Evolutionary conservation across 1,140 invertebrate species (phyloP).

Genomic region (Anagrus nilaparvatae): DNA sequence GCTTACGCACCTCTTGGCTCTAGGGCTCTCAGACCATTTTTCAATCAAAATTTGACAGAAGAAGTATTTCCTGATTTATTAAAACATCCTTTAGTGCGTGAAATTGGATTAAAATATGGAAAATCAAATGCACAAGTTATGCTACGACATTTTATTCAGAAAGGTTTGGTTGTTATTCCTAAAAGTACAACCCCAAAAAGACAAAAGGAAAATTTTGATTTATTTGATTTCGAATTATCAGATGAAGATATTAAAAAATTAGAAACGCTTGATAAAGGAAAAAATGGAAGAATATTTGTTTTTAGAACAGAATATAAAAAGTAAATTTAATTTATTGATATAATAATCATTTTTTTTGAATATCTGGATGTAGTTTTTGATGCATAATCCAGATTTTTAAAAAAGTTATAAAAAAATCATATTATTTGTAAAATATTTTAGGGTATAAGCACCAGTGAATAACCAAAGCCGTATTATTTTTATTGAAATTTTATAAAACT

Average conservation of each 20-base stretch:
- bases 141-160: constrained; percentile 62
- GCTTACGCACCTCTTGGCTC: constrained; percentile 81
- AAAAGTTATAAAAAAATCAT: constrained; percentile 2
- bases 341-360: too few relatives aligned
- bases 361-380: too few relatives aligned
- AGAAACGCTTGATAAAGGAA: constrained; percentile 42
- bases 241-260: constrained; percentile 43
- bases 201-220: constrained; percentile 52
- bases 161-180: constrained; percentile 66
- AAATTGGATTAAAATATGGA: constrained; percentile 55
- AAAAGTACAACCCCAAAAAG: constrained; percentile 68
- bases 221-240: constrained; percentile 48
- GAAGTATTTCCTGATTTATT: constrained; percentile 53
- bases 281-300: constrained; percentile 47
- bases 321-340: too few relatives aligned
- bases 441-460: too few relatives aligned
- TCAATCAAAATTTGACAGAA: constrained; percentile 33
- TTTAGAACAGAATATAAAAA: too few relatives aligned
- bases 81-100: constrained; percentile 53
- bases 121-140: constrained; percentile 69
- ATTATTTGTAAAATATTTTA: neutral
- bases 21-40: constrained; percentile 36
- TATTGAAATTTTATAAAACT: too few relatives aligned
- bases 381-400: too few relatives aligned
- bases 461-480: too few relatives aligned